These are phyloP conservation scores for Lingula anatina DNA, from an alignment of 2,888 invertebrate species.

Conservation along the genomic window DNA sequence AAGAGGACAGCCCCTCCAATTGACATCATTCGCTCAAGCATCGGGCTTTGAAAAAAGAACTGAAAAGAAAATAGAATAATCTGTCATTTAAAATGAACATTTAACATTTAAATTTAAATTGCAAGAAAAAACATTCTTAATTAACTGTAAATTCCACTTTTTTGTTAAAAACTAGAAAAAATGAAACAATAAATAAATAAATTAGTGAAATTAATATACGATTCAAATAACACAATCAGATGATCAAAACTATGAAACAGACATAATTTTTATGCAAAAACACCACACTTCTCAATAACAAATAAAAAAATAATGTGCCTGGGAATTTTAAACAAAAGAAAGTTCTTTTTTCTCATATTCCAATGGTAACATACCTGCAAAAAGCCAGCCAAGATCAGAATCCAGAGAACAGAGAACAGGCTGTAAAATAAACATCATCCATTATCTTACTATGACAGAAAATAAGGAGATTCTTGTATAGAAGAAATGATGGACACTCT, in stretches of 20 bases:
- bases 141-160: not conserved
- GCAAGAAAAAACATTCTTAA: not conserved
- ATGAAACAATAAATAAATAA: no score
- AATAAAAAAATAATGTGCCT: no score
- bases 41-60: conserved; percentile 68
- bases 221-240: no score
- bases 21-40: conserved; percentile 67
- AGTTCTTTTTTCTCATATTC: no score
- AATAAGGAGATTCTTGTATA: not conserved
- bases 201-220: no score
- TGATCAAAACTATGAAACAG: no score
- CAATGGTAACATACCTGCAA: conserved; percentile 60
- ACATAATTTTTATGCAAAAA: no score
- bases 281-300: no score
- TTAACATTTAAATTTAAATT: no score
- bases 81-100: not conserved
- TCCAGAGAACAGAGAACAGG: conserved; percentile 50
- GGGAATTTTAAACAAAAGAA: no score
- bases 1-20: conserved; percentile 68
- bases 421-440: conserved; percentile 56
- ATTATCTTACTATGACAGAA: not conserved
- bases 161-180: not conserved
- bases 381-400: conserved; percentile 68
- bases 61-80: conserved; percentile 50
- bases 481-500: no score